Conservation (phyloP, 1,140 invertebrate species). For the Nephila pilipes region DNA sequence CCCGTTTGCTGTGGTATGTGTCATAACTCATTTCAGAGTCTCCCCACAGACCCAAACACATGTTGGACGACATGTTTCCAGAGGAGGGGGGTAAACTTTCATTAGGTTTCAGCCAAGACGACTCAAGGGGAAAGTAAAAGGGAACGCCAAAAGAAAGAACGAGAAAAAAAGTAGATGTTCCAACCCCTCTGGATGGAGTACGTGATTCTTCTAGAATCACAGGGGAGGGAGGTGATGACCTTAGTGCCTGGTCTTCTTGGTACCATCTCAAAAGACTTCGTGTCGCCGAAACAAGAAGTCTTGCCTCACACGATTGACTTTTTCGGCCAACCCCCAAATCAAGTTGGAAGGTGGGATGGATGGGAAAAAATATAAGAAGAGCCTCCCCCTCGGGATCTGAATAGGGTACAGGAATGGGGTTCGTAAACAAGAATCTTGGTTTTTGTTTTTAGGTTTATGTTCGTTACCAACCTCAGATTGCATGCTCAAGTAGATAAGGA, state of each 20-base stretch:
- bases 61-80: neutral
- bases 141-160: neutral
- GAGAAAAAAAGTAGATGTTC: neutral
- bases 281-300: neutral
- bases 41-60: conserved; percentile 14
- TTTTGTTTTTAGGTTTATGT: neutral
- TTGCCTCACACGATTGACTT: conserved; percentile 1
- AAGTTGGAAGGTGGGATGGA: conserved; percentile 10
- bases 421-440: neutral
- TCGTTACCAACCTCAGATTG: neutral
- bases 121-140: conserved; percentile 6
- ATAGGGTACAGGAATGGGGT: neutral
- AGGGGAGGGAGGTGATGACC: neutral
- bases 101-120: conserved; percentile 16
- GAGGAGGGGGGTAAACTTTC: neutral
- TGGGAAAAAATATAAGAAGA: neutral
- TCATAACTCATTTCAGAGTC: neutral
- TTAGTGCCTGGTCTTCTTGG: neutral
- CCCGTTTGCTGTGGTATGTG: neutral
- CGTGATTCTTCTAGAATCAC: neutral
- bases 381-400: neutral
- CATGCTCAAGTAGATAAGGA: neutral
- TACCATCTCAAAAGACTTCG: neutral
- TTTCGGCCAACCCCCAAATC: conserved; percentile 8
- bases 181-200: neutral